A percentile compares a stretch with the other conserved stretches of the same genome.
Conservation (phyloP, 2,113 vertebrate species). For the Tyrannus savana region DNA sequence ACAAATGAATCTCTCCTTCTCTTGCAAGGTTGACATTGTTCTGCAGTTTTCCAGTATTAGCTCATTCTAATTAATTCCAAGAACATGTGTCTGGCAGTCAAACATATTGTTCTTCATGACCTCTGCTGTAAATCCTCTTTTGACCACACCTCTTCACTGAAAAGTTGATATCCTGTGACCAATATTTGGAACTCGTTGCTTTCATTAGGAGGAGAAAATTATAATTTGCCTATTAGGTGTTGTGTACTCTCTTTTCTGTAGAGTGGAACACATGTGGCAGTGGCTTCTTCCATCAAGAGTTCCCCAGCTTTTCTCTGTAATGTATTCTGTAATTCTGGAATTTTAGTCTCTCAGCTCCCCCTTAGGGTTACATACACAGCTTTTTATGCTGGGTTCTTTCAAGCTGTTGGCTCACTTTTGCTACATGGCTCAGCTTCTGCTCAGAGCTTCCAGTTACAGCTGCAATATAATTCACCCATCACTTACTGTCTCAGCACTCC, state of each 20-base stretch:
- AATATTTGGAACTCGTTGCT: background rate
- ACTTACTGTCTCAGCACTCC: background rate
- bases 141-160: background rate
- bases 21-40: constrained; percentile 9
- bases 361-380: background rate
- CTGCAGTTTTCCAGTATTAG: constrained; percentile 19
- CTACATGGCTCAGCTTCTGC: background rate
- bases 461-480: background rate
- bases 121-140: background rate
- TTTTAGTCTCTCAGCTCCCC: background rate
- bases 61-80: constrained; percentile 40
- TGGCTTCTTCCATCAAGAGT: background rate
- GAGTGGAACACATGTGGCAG: background rate
- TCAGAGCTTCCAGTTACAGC: background rate
- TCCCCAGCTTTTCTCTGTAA: background rate
- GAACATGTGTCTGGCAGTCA: background rate
- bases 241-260: background rate
- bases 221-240: background rate
- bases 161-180: background rate
- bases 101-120: background rate
- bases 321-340: background rate
- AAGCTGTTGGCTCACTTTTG: background rate
- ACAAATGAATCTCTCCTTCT: background rate
- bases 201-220: background rate
- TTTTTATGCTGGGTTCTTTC: background rate